A percentile compares a stretch with the other conserved stretches of the same genome.
Evolutionary conservation across 2,113 vertebrate species (phyloP).

Genomic region (Sphyrna mokarran): DNA sequence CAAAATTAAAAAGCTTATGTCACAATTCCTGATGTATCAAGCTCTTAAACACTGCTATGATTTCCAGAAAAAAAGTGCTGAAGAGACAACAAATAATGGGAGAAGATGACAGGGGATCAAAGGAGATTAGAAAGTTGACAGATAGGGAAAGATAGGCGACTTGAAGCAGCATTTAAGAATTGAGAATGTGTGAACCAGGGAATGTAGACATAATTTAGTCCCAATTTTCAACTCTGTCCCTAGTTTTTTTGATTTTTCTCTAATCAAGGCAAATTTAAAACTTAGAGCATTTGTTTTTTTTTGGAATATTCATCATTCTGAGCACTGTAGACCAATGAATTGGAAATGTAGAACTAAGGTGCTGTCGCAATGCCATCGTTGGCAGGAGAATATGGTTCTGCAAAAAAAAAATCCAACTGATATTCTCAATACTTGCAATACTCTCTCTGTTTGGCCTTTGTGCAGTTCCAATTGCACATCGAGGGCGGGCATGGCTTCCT

Average conservation of each 20-base stretch:
- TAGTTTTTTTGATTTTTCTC: neutral
- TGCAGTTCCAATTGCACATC: neutral
- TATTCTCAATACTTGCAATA: neutral
- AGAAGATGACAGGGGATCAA: neutral
- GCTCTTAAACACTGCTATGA: neutral
- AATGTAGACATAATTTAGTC: neutral
- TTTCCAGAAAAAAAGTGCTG: neutral
- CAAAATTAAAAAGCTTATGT: neutral
- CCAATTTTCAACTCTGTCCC: neutral
- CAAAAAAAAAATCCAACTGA: neutral
- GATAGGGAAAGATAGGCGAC: neutral
- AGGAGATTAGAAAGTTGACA: neutral
- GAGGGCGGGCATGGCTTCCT: neutral
- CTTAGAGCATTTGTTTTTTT: neutral
- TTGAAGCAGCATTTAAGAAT: neutral
- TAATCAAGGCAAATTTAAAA: neutral
- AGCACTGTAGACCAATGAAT: neutral
- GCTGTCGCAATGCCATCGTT: neutral
- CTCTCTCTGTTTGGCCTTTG: neutral
- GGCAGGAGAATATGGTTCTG: neutral
- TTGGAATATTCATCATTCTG: neutral
- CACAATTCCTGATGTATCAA: neutral
- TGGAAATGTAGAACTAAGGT: neutral
- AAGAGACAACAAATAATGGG: neutral
- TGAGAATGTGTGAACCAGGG: neutral